These are phyloP conservation scores for Blastomussa wellsi DNA, from an alignment of 92 coral and sea anemone genomes.

Conservation along the genomic window DNA sequence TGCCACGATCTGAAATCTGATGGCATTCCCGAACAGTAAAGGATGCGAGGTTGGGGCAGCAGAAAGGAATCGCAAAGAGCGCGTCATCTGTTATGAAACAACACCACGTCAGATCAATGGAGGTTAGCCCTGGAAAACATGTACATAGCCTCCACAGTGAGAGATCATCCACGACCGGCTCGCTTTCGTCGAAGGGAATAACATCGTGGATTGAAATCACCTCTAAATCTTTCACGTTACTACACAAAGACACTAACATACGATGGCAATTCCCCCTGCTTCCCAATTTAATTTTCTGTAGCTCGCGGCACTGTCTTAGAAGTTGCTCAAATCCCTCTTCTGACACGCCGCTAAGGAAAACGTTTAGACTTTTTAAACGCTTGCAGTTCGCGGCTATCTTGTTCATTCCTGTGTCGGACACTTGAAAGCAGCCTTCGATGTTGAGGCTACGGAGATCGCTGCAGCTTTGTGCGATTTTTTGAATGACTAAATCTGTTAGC, in stretches of 20 bases:
- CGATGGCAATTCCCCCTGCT: conserved; percentile 77
- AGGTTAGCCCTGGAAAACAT: conserved; percentile 62
- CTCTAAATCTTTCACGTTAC: conserved; percentile 31
- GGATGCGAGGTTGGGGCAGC: conserved; percentile 60
- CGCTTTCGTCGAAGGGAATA: conserved; percentile 70
- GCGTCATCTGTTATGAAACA: conserved; percentile 83
- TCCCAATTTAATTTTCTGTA: conserved; percentile 64
- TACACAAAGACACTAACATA: conserved; percentile 39
- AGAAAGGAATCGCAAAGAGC: conserved; percentile 56
- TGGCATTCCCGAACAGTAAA: conserved; percentile 85
- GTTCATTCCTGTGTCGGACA: conserved; percentile 41
- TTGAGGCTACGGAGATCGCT: conserved; percentile 59
- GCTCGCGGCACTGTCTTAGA: conserved; percentile 60
- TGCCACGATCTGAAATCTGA: conserved; percentile 80
- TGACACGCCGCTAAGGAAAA: conserved; percentile 70
- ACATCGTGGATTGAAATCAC: conserved; percentile 78
- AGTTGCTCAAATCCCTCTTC: conserved; percentile 69
- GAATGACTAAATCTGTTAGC: conserved; percentile 73
- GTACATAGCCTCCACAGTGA: conserved; percentile 61
- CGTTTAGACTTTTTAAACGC: conserved; percentile 61
- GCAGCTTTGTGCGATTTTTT: conserved; percentile 64
- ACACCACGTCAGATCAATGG: conserved; percentile 84
- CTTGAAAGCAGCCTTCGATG: conserved; percentile 77
- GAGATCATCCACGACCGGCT: conserved; percentile 72
- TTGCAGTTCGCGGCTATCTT: conserved; percentile 66